These are phyloP conservation scores for Genyomyrus donnyi DNA, from an alignment of 2,113 vertebrate genomes.

Conservation along the genomic window DNA sequence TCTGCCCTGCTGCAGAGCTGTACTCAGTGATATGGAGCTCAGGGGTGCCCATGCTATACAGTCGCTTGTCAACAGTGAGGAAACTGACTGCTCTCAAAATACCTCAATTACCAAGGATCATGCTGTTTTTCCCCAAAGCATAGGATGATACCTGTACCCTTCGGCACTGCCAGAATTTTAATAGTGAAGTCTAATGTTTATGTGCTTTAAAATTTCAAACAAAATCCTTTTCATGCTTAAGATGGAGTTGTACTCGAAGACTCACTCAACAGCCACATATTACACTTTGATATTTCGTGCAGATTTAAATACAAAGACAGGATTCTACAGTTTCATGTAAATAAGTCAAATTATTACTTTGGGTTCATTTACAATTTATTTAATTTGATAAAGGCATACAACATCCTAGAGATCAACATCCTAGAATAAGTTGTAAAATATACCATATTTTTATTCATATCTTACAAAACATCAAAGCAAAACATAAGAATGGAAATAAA, in stretches of 20 bases:
- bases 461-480: conserved; percentile 49
- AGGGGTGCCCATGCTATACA: not conserved
- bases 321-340: not conserved
- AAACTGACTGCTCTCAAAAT: not conserved
- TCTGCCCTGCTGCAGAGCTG: not conserved
- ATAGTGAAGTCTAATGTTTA: not conserved
- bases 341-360: not conserved
- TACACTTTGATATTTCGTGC: not conserved
- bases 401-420: conserved; percentile 34
- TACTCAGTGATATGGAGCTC: not conserved
- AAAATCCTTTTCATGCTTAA: not conserved
- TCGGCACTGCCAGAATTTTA: not conserved
- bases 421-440: conserved; percentile 32
- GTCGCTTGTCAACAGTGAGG: not conserved
- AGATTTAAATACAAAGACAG: not conserved
- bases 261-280: not conserved
- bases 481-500: conserved; percentile 25
- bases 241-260: not conserved
- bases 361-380: conserved; percentile 60
- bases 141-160: not conserved
- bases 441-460: conserved; percentile 24
- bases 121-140: not conserved
- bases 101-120: not conserved
- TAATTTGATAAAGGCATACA: conserved; percentile 64
- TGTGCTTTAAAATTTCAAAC: not conserved